phyloP scores from a whole-genome alignment of 2,113 vertebrate species.

The Gymnarchus niloticus region DNA sequence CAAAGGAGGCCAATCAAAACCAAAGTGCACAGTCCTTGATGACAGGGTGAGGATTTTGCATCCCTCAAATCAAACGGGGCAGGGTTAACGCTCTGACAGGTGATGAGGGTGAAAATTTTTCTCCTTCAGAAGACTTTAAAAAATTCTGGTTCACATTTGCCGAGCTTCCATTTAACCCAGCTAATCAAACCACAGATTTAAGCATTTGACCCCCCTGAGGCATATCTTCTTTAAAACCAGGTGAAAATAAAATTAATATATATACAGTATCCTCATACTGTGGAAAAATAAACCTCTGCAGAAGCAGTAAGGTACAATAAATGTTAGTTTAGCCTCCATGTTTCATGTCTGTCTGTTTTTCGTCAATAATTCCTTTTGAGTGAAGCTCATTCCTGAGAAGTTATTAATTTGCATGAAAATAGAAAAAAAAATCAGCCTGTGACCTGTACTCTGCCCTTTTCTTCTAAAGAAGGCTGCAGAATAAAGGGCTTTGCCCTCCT shows the following conservation, averaged over 20 bases:
- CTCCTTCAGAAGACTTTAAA: background rate
- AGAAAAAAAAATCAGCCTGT: background rate
- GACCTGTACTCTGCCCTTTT: background rate
- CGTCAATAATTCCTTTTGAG: background rate
- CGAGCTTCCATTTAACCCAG: background rate
- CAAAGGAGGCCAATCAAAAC: background rate
- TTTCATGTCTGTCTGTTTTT: background rate
- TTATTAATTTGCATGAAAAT: slow-evolving; percentile 7
- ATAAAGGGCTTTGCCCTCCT: background rate
- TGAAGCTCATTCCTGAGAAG: background rate
- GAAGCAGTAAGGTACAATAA: background rate
- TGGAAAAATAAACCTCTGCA: background rate
- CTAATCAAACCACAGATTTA: background rate
- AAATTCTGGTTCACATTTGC: background rate
- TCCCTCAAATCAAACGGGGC: background rate
- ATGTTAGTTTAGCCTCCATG: background rate
- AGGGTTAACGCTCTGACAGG: background rate
- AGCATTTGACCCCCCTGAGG: background rate
- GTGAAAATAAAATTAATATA: background rate
- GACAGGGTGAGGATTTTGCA: background rate
- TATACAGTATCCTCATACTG: background rate
- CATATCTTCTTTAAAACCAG: background rate
- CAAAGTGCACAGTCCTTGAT: slow-evolving; percentile 14
- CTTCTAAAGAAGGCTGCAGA: background rate
- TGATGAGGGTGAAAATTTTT: background rate